Base-by-base conservation (phyloP, 53 echinoderm and acorn worm genomes). In the Echinarachnius parma region DNA sequence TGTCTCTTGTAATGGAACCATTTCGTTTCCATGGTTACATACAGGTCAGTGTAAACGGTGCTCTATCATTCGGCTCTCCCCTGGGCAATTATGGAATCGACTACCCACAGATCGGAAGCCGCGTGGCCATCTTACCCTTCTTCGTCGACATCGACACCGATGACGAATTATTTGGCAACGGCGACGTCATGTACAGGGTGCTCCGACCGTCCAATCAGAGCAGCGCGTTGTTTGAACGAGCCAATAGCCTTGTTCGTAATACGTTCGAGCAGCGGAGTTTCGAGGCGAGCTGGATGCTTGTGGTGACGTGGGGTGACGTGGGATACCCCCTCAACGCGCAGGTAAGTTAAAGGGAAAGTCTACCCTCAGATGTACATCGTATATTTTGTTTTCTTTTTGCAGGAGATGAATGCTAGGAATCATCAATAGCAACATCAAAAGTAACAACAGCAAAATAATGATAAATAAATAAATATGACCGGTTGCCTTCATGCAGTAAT, bases 31-130 rank as follows among this genome's bases (percentile, higher is more conserved):
- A n/a, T n/a, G n/a, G n/a, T n/a, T n/a, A n/a, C n/a, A n/a, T n/a
- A n/a, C n/a, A 90, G 90, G 79, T 90, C 9, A 86, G 82, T 32
- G 82, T 78, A 46, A 85, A 90, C 47, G 90, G 90, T 21, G 82
- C 86, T 33, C 31, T 90, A 53, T 86, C 90, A 13, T 90, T 90
- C 48, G 35, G 64, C 8, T 53, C 66, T 42, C 58, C 63, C 21
- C 66, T 89, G 4, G 49, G 34, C 48, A 26, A 76, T 22, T 89
- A 80, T 80, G 78, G 48, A 0, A 75, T 86, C 2, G 82, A 78
- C 26, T 90, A 86, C 44, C 90, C 90, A 2, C 46, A 86, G 14
- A 74, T 64, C 26, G 76, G 64, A 18, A 46, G 86, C 53, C 75
- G 76, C 11, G 72, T 82, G 3, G 65, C 86, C 21, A 81, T 90